phyloP scores from a whole-genome alignment of 2,113 vertebrate genomes.

The Antigone vipio region DNA sequence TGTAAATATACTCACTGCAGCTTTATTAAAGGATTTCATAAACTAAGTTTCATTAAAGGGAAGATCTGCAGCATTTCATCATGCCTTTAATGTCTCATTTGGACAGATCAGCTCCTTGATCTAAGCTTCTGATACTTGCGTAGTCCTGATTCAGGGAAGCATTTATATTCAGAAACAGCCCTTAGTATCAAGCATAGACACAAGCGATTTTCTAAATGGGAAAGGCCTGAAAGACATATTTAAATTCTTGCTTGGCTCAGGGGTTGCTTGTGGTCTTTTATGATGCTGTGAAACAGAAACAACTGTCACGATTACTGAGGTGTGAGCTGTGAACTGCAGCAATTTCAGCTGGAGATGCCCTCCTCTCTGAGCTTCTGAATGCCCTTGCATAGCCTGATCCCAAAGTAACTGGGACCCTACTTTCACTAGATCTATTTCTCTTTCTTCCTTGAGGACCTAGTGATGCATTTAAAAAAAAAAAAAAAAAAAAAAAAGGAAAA shows the following conservation, averaged over 20 bases:
- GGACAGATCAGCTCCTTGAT: constrained; percentile 44
- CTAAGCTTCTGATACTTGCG: constrained; percentile 31
- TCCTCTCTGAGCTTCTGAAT: not conserved
- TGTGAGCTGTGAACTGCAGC: not conserved
- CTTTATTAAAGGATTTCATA: constrained; percentile 67
- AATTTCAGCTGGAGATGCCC: not conserved
- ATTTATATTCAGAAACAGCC: constrained; percentile 35
- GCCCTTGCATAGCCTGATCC: not conserved
- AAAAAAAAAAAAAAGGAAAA: too few relatives aligned
- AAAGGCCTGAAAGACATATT: constrained; percentile 23
- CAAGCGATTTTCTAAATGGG: constrained; percentile 10
- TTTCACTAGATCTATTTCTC: not conserved
- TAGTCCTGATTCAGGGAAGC: constrained; percentile 15
- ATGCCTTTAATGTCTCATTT: constrained; percentile 28
- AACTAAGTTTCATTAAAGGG: constrained; percentile 52
- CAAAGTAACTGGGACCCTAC: not conserved
- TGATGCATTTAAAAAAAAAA: not conserved
- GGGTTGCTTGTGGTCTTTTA: not conserved
- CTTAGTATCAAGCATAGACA: constrained; percentile 9
- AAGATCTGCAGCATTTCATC: constrained; percentile 48
- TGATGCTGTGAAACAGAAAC: constrained; percentile 4
- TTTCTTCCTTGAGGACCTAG: not conserved
- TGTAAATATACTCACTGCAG: constrained; percentile 57
- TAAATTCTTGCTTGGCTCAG: constrained; percentile 20
- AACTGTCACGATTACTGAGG: not conserved